phyloP scores from a whole-genome alignment of 2,797 vertebrate species.

The Simalia tracyae region DNA sequence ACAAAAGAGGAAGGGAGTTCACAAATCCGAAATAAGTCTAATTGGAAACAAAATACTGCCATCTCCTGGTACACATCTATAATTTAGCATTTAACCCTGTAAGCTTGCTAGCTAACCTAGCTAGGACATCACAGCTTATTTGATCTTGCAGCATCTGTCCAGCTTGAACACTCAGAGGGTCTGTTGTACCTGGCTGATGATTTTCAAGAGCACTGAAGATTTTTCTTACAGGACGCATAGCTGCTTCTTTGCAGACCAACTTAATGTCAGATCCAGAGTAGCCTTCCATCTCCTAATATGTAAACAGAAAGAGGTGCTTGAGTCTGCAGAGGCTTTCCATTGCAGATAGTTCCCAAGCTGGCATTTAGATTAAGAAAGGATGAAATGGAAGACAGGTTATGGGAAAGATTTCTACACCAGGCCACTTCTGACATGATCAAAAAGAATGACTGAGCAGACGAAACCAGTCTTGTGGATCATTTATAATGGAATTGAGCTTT shows the following conservation, averaged over 20 bases:
- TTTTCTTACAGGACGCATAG: slow-evolving; percentile 93
- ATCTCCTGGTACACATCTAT: slow-evolving; percentile 62
- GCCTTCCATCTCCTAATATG: slow-evolving; percentile 80
- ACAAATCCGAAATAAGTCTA: background rate
- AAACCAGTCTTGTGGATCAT: background rate
- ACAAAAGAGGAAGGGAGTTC: background rate
- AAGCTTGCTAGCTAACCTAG: background rate
- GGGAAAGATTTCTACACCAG: background rate
- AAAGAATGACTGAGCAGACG: background rate
- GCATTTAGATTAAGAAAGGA: background rate
- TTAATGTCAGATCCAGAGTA: slow-evolving; percentile 94
- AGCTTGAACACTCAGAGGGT: background rate
- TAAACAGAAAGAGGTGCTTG: background rate
- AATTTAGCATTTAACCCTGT: too few relatives aligned
- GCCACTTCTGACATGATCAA: background rate
- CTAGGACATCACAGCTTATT: background rate
- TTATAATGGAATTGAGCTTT: background rate
- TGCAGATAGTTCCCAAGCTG: background rate
- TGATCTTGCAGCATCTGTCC: accelerated
- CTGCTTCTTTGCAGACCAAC: slow-evolving; percentile 92
- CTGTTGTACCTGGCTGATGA: slow-evolving; percentile 78
- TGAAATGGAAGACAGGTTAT: background rate
- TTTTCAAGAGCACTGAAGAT: slow-evolving; percentile 88
- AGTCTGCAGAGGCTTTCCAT: background rate
- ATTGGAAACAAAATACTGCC: slow-evolving; percentile 51